A percentile compares a stretch with the other conserved stretches of the same genome.
Evolutionary conservation across 2,888 invertebrate genomes (phyloP).

Genomic region (Cryptocephalus moraei): DNA sequence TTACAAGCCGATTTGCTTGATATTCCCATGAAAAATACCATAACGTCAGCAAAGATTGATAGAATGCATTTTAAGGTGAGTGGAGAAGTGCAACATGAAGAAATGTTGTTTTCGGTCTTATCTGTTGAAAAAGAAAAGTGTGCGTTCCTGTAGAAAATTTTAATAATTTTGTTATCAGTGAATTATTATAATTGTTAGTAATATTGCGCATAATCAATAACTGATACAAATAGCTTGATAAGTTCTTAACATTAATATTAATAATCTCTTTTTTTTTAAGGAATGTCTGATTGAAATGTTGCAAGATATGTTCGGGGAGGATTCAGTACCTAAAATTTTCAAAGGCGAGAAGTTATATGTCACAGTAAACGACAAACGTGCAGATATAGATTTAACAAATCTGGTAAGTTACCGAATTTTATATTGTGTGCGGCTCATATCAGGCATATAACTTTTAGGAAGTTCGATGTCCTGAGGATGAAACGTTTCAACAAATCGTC

Average conservation of each 20-base stretch:
- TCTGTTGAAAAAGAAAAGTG: neutral
- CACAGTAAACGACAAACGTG: constrained; percentile 73
- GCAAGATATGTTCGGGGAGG: constrained; percentile 92
- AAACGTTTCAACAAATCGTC: constrained; percentile 70
- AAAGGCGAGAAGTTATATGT: constrained; percentile 82
- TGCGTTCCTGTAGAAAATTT: no score
- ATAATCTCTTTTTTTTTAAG: constrained; percentile 32
- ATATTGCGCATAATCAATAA: no score
- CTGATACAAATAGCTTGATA: no score
- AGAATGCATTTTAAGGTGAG: constrained; percentile 72
- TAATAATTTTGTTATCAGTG: no score
- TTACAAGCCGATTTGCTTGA: constrained; percentile 70
- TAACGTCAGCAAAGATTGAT: constrained; percentile 66
- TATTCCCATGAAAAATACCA: constrained; percentile 49
- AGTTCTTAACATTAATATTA: neutral
- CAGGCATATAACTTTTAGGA: constrained; percentile 42
- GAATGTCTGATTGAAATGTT: constrained; percentile 83
- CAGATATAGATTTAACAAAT: constrained; percentile 72
- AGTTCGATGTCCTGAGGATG: constrained; percentile 74
- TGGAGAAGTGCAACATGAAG: neutral
- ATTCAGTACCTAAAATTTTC: constrained; percentile 86
- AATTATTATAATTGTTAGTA: no score
- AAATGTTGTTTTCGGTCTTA: neutral
- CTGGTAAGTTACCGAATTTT: constrained; percentile 44
- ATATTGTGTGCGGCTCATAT: neutral